A percentile compares a stretch with the other conserved stretches of the same genome.
phyloP scores from a whole-genome alignment of 2,113 vertebrate species.

The Engraulis encrasicolus region DNA sequence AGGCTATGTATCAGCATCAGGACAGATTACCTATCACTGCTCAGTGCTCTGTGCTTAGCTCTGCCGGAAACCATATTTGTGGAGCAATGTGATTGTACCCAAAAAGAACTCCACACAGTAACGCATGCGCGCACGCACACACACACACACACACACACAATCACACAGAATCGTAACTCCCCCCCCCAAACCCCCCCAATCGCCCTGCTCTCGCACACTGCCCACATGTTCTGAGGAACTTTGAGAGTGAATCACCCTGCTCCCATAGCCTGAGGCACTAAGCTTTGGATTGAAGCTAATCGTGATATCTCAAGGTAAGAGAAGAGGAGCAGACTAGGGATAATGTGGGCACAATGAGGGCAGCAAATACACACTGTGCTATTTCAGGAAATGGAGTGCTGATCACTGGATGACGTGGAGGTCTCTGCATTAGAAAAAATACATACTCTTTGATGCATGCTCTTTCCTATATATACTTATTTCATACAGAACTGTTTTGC shows the following conservation, averaged over 20 bases:
- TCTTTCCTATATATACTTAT: no score
- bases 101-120: no score
- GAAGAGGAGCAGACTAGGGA: conserved; percentile 46
- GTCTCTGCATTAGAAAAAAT: neutral
- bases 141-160: no score
- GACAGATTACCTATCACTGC: neutral
- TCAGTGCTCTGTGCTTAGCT: no score
- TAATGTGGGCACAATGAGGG: conserved; percentile 47
- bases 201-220: neutral
- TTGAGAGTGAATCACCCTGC: conserved; percentile 6
- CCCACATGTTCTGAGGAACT: conserved; percentile 5
- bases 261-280: conserved; percentile 8
- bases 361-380: conserved; percentile 55
- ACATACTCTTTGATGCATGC: no score
- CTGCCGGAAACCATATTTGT: neutral
- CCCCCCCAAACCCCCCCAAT: neutral
- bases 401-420: conserved; percentile 45
- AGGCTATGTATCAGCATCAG: neutral
- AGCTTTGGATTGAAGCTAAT: conserved; percentile 36
- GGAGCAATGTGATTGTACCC: conserved; percentile 1
- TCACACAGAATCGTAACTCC: no score
- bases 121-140: no score
- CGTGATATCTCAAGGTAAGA: conserved; percentile 53
- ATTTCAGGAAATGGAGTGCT: conserved; percentile 61
- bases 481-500: neutral